Evolutionary conservation across 2,797 vertebrate species (phyloP).

Genomic region (Mallotus villosus): DNA sequence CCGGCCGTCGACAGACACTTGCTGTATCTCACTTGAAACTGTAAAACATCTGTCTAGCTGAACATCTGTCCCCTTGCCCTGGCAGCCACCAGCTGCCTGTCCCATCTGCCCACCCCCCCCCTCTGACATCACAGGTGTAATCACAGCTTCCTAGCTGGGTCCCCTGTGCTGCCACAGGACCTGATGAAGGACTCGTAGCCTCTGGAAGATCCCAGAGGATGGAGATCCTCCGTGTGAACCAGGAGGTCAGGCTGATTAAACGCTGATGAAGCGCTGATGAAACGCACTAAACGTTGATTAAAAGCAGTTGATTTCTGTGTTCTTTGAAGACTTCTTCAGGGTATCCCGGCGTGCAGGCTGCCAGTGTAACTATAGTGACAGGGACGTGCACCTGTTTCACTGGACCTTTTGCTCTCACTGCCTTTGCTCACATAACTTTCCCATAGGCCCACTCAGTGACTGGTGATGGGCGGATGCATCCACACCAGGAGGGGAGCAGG

Average conservation of each 20-base stretch:
- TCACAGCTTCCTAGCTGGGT: not conserved
- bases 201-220: conserved; percentile 11
- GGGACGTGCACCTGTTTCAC: not conserved
- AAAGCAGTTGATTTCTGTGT: conserved; percentile 1
- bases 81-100: conserved; percentile 52
- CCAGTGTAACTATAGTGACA: rapidly evolving
- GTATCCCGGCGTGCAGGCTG: not conserved
- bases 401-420: too few relatives aligned
- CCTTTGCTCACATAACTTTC: too few relatives aligned
- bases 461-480: too few relatives aligned
- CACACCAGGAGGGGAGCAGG: too few relatives aligned
- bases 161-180: not conserved
- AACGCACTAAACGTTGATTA: conserved; percentile 19
- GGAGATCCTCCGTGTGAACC: conserved; percentile 17
- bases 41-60: not conserved
- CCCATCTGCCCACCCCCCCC: conserved; percentile 9
- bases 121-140: conserved; percentile 48
- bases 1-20: too few relatives aligned
- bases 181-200: not conserved
- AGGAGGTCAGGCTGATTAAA: conserved; percentile 43
- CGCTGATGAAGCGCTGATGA: too few relatives aligned
- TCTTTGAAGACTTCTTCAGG: not conserved
- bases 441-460: too few relatives aligned
- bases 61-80: not conserved
- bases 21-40: too few relatives aligned